Conservation (phyloP, 2,113 vertebrate genomes). For the Nibea albiflora region DNA sequence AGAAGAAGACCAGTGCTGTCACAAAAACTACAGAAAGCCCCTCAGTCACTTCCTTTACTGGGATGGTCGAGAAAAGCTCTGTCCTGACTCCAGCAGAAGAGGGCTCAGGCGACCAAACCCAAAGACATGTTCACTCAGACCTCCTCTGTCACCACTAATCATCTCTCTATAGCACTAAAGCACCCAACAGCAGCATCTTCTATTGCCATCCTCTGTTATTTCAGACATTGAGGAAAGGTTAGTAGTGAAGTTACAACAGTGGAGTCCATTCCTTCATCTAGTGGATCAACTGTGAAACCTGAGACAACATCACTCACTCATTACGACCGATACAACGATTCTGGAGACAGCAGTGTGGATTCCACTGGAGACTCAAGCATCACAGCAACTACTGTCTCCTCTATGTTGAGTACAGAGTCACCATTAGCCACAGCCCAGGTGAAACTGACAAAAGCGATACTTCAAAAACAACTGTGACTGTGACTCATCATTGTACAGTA, state of each 20-base stretch:
- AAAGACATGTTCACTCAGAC: not conserved
- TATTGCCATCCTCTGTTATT: not conserved
- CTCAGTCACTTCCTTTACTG: not conserved
- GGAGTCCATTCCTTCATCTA: not conserved
- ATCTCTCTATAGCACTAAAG: not conserved
- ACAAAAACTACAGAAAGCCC: not conserved
- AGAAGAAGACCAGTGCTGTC: not conserved
- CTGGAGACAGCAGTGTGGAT: not conserved
- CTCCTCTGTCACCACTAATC: not conserved
- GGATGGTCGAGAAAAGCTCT: not conserved
- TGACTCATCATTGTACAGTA: constrained; percentile 16
- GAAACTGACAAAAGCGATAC: not conserved
- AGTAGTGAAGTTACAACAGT: not conserved
- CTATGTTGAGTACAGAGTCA: not conserved
- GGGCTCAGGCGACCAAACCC: too few species aligned
- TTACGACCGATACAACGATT: not conserved
- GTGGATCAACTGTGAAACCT: not conserved
- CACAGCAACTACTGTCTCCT: not conserved
- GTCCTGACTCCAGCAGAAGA: too few species aligned
- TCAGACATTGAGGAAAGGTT: not conserved
- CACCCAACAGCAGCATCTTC: not conserved
- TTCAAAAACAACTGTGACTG: not conserved
- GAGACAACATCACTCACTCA: not conserved
- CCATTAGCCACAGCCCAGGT: not conserved
- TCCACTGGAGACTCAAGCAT: not conserved